A percentile compares a stretch with the other conserved stretches of the same genome.
Evolutionary conservation across 2,888 invertebrate species (phyloP).

Genomic region (Eurytoma adleriae): DNA sequence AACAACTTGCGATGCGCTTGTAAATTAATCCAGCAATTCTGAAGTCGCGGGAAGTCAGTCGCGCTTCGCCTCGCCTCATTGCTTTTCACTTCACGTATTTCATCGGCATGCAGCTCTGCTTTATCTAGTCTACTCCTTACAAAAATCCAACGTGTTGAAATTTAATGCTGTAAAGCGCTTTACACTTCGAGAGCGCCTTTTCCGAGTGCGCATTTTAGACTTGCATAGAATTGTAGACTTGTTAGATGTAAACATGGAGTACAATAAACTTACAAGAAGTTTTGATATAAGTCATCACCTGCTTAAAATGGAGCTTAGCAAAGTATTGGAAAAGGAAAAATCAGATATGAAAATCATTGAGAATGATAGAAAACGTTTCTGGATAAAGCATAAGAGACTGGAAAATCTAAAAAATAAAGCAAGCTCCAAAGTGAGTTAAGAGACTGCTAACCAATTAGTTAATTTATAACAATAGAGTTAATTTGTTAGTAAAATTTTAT

Average conservation of each 20-base stretch:
- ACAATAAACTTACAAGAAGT: slow-evolving; percentile 54
- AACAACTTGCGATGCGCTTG: background rate
- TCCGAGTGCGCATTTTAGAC: too few species aligned
- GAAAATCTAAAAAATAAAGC: too few species aligned
- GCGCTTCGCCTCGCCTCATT: background rate
- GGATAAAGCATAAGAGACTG: slow-evolving; percentile 57
- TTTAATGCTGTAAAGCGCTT: background rate
- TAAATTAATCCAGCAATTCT: background rate
- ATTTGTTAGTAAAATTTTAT: too few species aligned
- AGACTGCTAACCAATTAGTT: slow-evolving; percentile 15
- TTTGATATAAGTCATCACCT: slow-evolving; percentile 60
- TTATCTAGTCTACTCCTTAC: background rate
- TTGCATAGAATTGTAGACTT: too few species aligned
- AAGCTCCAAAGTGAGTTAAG: slow-evolving; percentile 45
- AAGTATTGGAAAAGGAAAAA: slow-evolving; percentile 60
- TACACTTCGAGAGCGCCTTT: too few species aligned
- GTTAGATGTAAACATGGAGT: background rate
- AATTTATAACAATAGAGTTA: too few species aligned
- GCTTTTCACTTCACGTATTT: slow-evolving; percentile 18
- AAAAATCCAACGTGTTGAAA: background rate
- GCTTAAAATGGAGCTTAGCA: slow-evolving; percentile 61
- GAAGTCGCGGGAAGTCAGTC: slow-evolving; percentile 12
- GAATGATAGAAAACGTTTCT: slow-evolving; percentile 61
- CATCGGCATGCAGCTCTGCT: background rate
- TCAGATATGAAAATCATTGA: slow-evolving; percentile 62